Evolutionary conservation across 2,888 invertebrate genomes (phyloP), one percentile per base, ranked within the genome.

Genomic region (Polydrusus pterygomalis): DNA sequence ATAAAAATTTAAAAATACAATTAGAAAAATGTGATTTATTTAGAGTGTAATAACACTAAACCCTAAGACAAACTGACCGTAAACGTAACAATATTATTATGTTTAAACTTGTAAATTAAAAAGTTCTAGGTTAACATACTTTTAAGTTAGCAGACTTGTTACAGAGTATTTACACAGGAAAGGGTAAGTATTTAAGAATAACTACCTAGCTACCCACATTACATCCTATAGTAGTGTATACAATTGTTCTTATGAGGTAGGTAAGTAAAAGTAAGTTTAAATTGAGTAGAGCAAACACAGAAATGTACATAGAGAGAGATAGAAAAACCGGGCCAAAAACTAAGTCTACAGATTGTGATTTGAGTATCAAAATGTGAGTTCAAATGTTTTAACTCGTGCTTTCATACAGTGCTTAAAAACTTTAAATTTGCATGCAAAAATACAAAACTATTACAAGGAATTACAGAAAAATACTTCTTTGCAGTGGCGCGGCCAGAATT

Each of bases 271-370:
- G 54, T 38, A 67, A 30, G 49, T 64, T 64, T 54, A 54, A 54
- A 54, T 69, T 45, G 71, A 67, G 80, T 81, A 83, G 84, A 84
- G 84, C 85, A 86, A 83, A 87, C 87, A 87, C 85, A 87, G 84
- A 87, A 85, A 86, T 85, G 87, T 87, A 87, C 86, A 87, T 86
- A 88, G 86, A 88, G 85, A 87, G 87, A 87, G 84, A 87, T 54
- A 75, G 62, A 71, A 83, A 85, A 83, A 82, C 83, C 82, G 83
- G 84, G 84, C 83, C 83, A 84, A 83, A 80, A 83, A 79, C 83
- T 83, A 83, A 78, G 79, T 81, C 75, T 75, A 75, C 75, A 18
- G 40, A 64, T 20, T 71, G 63, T 71, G 64, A 71, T 40, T 64
- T 64, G 20, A 43, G 45, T 70, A 60, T 49, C 18, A 70, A 70